Evolutionary conservation across 2,888 invertebrate species (phyloP).

Genomic region (Hemistola chrysoprasaria): DNA sequence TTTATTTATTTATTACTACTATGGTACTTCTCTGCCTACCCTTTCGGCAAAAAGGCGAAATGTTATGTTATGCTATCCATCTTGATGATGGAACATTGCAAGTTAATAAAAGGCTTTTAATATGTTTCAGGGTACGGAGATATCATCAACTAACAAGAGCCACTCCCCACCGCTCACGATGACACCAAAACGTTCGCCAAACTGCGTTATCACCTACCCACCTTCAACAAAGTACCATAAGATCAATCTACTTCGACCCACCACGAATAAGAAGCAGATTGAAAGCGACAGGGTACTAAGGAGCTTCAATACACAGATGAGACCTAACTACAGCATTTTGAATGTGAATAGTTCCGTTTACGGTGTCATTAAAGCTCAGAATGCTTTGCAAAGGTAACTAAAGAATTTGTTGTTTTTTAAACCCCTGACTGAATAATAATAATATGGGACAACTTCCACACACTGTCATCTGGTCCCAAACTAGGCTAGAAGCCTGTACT

Average conservation of each 20-base stretch:
- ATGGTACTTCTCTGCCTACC: no score
- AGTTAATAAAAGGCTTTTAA: no score
- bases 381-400: slow-evolving; percentile 16
- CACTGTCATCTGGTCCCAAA: no score
- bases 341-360: slow-evolving; percentile 26
- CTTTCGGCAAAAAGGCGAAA: no score
- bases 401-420: no score
- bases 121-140: slow-evolving; percentile 44
- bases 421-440: no score
- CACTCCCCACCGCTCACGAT: slow-evolving; percentile 49
- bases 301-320: slow-evolving; percentile 41
- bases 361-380: slow-evolving; percentile 26
- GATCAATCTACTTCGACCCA: slow-evolving; percentile 6
- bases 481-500: no score
- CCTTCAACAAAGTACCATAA: slow-evolving; percentile 18
- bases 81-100: no score
- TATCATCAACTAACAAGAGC: slow-evolving; percentile 45
- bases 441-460: no score
- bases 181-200: slow-evolving; percentile 39
- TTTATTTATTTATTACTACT: no score
- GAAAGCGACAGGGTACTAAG: slow-evolving; percentile 53
- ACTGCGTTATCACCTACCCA: slow-evolving; percentile 6
- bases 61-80: no score
- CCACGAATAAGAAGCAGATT: slow-evolving; percentile 9
- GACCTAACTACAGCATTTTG: slow-evolving; percentile 34